Percentiles rank a stretch among this genome's conserved stretches.
These are phyloP conservation scores for Archips crataeganus DNA, from an alignment of 2,888 invertebrate genomes.

Conservation along the genomic window DNA sequence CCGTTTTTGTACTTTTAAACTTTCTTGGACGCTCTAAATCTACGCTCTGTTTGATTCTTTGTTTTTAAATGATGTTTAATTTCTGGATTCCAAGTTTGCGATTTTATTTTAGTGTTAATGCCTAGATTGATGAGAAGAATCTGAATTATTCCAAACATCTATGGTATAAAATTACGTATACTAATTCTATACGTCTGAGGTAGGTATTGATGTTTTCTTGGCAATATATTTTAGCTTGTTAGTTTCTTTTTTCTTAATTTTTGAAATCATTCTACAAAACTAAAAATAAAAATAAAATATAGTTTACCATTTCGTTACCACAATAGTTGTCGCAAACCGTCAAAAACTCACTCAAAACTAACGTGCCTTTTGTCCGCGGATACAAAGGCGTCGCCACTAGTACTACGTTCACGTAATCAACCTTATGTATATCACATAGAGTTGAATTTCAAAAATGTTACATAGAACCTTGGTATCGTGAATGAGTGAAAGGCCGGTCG, in stretches of 20 bases:
- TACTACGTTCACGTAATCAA: neutral
- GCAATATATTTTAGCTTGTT: too few relatives aligned
- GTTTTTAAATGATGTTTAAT: neutral
- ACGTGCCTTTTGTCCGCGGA: constrained; percentile 2
- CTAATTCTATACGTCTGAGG: too few relatives aligned
- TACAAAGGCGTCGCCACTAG: constrained; percentile 2
- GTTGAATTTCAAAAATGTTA: neutral
- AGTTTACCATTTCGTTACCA: neutral
- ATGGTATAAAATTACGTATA: too few relatives aligned
- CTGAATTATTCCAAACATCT: too few relatives aligned
- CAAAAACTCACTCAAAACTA: constrained; percentile 39
- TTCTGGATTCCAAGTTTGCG: neutral
- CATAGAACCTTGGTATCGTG: neutral
- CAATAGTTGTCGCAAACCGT: constrained; percentile 21
- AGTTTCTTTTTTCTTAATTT: too few relatives aligned
- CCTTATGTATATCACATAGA: neutral
- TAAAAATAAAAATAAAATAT: neutral
- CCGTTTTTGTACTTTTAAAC: constrained; percentile 5
- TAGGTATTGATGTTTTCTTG: too few relatives aligned
- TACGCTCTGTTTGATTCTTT: constrained; percentile 2
- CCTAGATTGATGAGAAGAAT: too few relatives aligned
- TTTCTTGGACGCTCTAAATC: neutral
- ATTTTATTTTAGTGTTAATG: too few relatives aligned
- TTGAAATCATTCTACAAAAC: too few relatives aligned
- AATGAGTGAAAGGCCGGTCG: constrained; percentile 10